Base-by-base conservation (phyloP, 2,113 vertebrate species). In the Psittacula cyanocephala region DNA sequence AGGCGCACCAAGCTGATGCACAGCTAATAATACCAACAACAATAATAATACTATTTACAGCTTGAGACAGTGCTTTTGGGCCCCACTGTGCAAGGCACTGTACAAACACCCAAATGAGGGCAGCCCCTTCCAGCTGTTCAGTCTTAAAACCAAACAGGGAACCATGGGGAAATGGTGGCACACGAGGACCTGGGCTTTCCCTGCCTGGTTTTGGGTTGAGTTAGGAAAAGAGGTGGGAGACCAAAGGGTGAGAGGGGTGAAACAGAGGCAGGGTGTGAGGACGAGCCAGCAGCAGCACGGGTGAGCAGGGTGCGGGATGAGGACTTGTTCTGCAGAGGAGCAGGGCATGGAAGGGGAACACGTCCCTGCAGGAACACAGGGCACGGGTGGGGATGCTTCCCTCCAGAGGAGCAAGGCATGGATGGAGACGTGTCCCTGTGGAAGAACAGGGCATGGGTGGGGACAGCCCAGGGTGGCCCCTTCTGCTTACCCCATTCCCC, bases 241-340 rank as follows among this genome's bases (percentile, higher is more conserved):
- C 69, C 81, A 31, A 25, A 17, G 60, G 4, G 41, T 35, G 60
- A 74, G 64, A 64, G 41, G 13, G 44, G 9, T 8, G 50, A 53
- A 78, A 74, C 35, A 88, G 41, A 17, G 39, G 52, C n/a, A 33
- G 49, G 23, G 16, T 10, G 55, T 3, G 2, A 62, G 35, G 28
- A 22, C 9, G 52, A 53, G 24, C 62, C 41, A 13, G 35, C 1
- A 0, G 41, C 35, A 74, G 53, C 7, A 4, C 0, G 2, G 29
- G 3, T 6, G 37, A 62, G 35, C 8, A 3, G 31, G 7, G 19
- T 8, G 5, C 8, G 62, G 31, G 27, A 31, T 2, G 0, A 60
- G 39, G 59, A 33, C 17, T 5, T 8, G 16, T 33, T 31, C 52
- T n/a, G 55, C 23, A 35, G 37, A 37, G 33, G 22, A 62, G 3